phyloP scores from a whole-genome alignment of 2,113 vertebrate genomes.

The Amphilophus citrinellus region DNA sequence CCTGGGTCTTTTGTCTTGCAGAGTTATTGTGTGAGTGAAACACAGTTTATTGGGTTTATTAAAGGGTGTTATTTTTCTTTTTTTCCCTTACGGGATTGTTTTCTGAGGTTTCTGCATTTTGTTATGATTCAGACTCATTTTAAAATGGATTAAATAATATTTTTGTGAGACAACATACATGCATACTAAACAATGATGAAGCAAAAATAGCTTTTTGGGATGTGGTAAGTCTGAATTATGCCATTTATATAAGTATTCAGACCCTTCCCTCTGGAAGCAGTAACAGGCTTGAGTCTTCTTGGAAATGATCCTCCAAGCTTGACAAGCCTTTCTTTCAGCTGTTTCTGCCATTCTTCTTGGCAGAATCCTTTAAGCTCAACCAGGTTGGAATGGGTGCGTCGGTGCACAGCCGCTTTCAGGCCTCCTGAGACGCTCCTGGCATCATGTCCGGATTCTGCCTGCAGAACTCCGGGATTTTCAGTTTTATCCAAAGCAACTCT shows the following conservation, averaged over 20 bases:
- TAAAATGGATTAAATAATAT: neutral
- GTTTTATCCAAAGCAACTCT: neutral
- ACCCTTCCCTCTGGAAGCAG: neutral
- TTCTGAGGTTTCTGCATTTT: neutral
- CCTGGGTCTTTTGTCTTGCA: neutral
- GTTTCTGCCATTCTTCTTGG: neutral
- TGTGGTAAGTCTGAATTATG: neutral
- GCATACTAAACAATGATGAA: neutral
- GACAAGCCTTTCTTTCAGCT: neutral
- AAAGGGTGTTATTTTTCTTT: neutral
- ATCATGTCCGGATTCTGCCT: neutral
- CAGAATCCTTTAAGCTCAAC: conserved; percentile 6
- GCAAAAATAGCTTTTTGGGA: neutral
- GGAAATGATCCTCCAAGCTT: neutral
- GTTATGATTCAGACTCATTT: neutral
- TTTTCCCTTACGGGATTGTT: neutral
- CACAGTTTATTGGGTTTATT: neutral
- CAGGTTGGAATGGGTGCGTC: neutral
- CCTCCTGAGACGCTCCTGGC: neutral
- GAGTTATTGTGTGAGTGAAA: neutral
- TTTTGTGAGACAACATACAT: neutral
- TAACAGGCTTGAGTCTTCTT: neutral
- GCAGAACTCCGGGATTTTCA: neutral
- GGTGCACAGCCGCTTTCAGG: neutral
- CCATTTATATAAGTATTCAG: neutral